Evolutionary conservation across 2,113 vertebrate species (phyloP).

Genomic region (Corynorhinus townsendii): DNA sequence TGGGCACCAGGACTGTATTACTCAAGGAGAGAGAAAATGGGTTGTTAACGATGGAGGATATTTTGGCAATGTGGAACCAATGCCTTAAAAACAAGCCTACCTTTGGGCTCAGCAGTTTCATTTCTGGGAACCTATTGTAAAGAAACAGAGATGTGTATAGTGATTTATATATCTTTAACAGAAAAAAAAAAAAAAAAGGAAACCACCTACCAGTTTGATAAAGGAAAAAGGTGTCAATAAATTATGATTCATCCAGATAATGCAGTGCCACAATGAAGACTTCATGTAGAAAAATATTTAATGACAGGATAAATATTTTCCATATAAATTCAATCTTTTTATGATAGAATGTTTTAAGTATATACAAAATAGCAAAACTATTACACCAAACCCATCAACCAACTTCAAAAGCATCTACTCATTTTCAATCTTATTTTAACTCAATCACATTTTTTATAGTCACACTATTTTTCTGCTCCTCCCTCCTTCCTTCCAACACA

Average conservation of each 20-base stretch:
- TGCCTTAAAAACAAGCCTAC: neutral
- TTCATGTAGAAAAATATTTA: slow-evolving; percentile 28
- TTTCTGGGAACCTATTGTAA: neutral
- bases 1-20: neutral
- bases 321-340: neutral
- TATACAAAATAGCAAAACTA: neutral
- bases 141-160: neutral
- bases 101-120: neutral
- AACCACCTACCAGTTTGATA: neutral
- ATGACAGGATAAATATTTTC: neutral
- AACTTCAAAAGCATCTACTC: neutral
- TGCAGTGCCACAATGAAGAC: neutral
- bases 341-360: neutral
- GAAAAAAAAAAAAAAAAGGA: neutral
- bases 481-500: neutral
- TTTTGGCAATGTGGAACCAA: neutral
- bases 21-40: neutral
- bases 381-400: neutral
- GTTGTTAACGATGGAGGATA: neutral
- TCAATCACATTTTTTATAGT: neutral
- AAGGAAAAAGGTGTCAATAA: neutral
- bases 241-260: neutral
- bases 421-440: neutral
- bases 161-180: neutral
- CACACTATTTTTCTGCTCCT: neutral